A percentile compares a stretch with the other conserved stretches of the same genome.
These are phyloP conservation scores for Gallinago solitaria DNA, from an alignment of 2,797 vertebrate genomes.

Conservation along the genomic window DNA sequence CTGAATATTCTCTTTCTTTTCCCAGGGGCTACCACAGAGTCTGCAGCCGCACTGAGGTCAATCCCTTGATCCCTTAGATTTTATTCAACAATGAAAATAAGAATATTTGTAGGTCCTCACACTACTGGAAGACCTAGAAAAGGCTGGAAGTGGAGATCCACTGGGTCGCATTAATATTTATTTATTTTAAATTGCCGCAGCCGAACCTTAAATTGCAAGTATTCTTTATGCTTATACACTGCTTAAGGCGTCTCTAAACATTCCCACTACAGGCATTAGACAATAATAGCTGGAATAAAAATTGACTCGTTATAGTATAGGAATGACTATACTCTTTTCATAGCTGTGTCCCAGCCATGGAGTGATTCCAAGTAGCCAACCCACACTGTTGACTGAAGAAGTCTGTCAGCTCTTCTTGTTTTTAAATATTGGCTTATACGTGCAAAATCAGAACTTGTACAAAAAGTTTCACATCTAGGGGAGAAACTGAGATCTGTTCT, in stretches of 20 bases:
- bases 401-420: background rate
- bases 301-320: background rate
- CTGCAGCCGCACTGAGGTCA: background rate
- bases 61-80: background rate
- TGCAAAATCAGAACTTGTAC: background rate
- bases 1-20: background rate
- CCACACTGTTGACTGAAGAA: background rate
- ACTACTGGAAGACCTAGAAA: background rate
- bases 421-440: background rate
- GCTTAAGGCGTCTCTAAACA: background rate
- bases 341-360: background rate
- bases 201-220: background rate
- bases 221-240: background rate
- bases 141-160: background rate
- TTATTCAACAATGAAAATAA: background rate
- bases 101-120: background rate
- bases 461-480: background rate
- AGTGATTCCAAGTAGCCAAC: background rate
- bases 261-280: background rate
- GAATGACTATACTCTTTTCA: background rate
- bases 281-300: background rate
- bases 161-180: background rate
- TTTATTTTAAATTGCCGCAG: background rate
- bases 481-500: background rate
- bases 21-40: background rate